Percentiles rank a stretch among this genome's conserved stretches.
Evolutionary conservation across 2,888 invertebrate genomes (phyloP).

Genomic region (Zeuzera pyrina): DNA sequence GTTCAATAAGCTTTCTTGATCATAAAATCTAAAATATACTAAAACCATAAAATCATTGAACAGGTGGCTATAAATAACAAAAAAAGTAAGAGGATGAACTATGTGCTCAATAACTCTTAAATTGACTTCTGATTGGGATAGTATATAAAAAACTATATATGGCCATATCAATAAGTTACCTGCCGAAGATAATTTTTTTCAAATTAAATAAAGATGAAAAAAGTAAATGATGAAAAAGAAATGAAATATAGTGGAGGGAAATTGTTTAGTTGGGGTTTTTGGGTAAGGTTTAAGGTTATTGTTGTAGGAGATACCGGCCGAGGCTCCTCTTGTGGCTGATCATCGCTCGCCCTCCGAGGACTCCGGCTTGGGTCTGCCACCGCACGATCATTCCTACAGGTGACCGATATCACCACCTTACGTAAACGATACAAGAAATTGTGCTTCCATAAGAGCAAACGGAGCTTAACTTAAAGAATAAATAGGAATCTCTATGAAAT

Average conservation of each 20-base stretch:
- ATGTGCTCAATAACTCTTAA: too few species aligned
- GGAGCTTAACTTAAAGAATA: background rate
- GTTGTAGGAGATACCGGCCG: constrained; percentile 70
- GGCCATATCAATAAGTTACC: too few species aligned
- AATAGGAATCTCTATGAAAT: background rate
- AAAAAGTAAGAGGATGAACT: too few species aligned
- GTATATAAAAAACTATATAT: too few species aligned
- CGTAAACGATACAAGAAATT: background rate
- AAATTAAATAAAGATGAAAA: too few species aligned
- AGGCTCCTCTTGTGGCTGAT: constrained; percentile 76
- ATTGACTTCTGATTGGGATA: too few species aligned
- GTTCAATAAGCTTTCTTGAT: too few species aligned
- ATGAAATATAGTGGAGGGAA: background rate
- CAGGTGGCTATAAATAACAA: too few species aligned
- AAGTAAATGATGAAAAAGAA: too few species aligned
- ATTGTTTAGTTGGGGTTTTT: constrained; percentile 7
- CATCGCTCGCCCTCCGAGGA: constrained; percentile 93
- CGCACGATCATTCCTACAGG: constrained; percentile 81
- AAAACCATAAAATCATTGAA: too few species aligned
- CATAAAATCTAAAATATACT: too few species aligned
- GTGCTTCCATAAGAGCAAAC: background rate
- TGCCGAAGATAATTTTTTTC: too few species aligned
- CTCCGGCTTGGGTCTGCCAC: constrained; percentile 93
- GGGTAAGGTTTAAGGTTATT: constrained; percentile 69
- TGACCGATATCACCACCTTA: constrained; percentile 37